phyloP scores from a whole-genome alignment of 2,888 invertebrate genomes.

The Dromius quadrimaculatus region DNA sequence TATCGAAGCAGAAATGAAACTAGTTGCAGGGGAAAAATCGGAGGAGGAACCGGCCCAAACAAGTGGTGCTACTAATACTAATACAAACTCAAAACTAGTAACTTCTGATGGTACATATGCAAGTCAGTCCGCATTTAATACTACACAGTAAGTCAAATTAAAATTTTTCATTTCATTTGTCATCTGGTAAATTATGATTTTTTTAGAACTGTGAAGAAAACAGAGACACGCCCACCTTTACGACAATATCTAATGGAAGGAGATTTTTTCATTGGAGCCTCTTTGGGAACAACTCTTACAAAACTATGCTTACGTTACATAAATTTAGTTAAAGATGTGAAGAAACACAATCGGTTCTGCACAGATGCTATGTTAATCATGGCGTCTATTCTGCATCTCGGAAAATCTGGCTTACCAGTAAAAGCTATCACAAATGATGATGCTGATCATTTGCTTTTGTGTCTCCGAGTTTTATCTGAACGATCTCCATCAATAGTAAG shows the following conservation, averaged over 20 bases:
- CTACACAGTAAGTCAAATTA: conserved; percentile 75
- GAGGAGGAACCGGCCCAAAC: conserved; percentile 67
- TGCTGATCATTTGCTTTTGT: conserved; percentile 87
- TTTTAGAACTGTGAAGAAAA: conserved; percentile 70
- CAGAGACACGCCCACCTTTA: conserved; percentile 81
- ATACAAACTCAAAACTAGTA: conserved; percentile 78
- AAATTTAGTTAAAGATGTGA: conserved; percentile 64
- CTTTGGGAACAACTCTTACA: conserved; percentile 89
- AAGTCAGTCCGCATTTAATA: conserved; percentile 95
- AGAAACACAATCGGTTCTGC: conserved; percentile 72
- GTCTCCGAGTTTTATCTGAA: conserved; percentile 80
- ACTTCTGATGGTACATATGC: conserved; percentile 99
- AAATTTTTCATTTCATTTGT: neutral
- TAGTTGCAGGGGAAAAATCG: conserved; percentile 78
- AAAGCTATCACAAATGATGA: conserved; percentile 97
- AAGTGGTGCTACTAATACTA: conserved; percentile 59
- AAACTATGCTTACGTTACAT: conserved; percentile 87
- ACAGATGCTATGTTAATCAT: conserved; percentile 91
- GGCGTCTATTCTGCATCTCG: conserved; percentile 87
- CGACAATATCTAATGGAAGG: conserved; percentile 92
- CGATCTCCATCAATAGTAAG: conserved; percentile 76
- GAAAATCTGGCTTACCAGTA: conserved; percentile 79
- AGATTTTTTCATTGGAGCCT: conserved; percentile 95
- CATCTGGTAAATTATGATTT: neutral
- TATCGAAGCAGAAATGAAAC: conserved; percentile 76